Evolutionary conservation across 2,797 vertebrate species (phyloP), one percentile per base, ranked within the genome.

Genomic region (Semaprochilodus insignis): DNA sequence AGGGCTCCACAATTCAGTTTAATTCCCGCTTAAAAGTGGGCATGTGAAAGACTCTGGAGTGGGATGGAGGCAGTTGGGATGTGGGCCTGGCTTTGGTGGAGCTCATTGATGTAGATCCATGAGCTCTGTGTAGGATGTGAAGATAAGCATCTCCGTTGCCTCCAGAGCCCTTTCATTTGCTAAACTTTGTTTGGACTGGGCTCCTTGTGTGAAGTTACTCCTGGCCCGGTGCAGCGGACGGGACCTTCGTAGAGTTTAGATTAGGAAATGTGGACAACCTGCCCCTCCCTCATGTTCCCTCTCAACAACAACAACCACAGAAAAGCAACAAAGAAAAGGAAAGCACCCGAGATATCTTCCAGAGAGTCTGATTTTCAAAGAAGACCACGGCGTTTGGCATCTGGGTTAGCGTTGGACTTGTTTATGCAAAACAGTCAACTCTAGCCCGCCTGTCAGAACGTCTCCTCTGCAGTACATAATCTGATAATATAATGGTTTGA

Each of bases 181-280:
- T 84, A 73, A 52, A 55, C 25, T 52, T 51, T 73, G 59, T 81
- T 85, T 81, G 51, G 31, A 44, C 73, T 81, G 6, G 15, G 51
- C 69, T 40, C 54, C 62, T 67, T 77, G 40, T 86, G 67, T n/a
- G 57, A 44, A 78, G n/a, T 78, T 75, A 21, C 60, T 76, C 72
- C 70, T 27, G 66, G 78, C 52, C 10, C n/a, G 7, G 23, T 10
- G 1, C 60, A 15, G 60, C 3, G 25, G 25, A 31, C 25, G 11
- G 60, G 60, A 63, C 60, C 14, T 63, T 63, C 23, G 8, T 6
- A 62, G 60, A 23, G 25, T 62, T 25, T 14, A 27, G 60, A 59
- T 59, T 6, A 62, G 23, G 60, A 62, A 62, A n/a, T 62, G 60
- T 27, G 60, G 14, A 27, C 60, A 31, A 27, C 5, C 60, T 0